A percentile compares a stretch with the other conserved stretches of the same genome.
These are phyloP conservation scores for Lepilemur septentrionalis DNA, from an alignment of 2,797 vertebrate species.

Conservation along the genomic window DNA sequence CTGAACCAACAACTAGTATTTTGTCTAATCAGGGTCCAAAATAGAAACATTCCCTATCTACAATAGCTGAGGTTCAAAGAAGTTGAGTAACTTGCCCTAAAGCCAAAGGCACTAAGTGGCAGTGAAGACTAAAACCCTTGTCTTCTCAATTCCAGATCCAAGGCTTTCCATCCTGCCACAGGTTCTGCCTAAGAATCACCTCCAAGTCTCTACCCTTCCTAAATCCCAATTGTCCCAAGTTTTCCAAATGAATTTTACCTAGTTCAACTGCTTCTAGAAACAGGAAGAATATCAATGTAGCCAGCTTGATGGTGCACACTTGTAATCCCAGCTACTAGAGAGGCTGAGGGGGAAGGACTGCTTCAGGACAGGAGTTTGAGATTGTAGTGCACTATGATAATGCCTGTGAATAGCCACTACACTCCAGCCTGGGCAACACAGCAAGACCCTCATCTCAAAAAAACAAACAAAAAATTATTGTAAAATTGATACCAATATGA, in stretches of 20 bases:
- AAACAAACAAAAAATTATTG: background rate
- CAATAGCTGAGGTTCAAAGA: background rate
- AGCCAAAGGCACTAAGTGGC: background rate
- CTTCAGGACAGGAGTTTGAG: background rate
- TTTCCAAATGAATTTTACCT: background rate
- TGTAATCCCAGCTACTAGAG: background rate
- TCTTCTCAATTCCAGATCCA: background rate
- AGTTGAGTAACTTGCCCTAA: background rate
- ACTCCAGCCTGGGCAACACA: background rate
- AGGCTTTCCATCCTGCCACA: background rate
- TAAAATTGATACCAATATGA: background rate
- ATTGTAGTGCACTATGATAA: background rate
- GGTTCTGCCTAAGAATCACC: background rate
- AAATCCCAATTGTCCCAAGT: constrained; percentile 8
- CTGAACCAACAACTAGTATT: background rate
- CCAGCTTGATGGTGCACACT: background rate
- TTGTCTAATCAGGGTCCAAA: constrained; percentile 39
- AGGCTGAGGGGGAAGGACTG: background rate
- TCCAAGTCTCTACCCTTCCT: background rate
- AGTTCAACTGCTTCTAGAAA: constrained; percentile 27
- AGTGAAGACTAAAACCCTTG: background rate
- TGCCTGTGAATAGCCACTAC: background rate
- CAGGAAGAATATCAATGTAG: background rate
- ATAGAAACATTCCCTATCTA: background rate
- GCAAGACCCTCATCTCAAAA: background rate